A percentile compares a stretch with the other conserved stretches of the same genome.
phyloP scores from a whole-genome alignment of 2,113 vertebrate genomes.

The Myxocyprinus asiaticus region DNA sequence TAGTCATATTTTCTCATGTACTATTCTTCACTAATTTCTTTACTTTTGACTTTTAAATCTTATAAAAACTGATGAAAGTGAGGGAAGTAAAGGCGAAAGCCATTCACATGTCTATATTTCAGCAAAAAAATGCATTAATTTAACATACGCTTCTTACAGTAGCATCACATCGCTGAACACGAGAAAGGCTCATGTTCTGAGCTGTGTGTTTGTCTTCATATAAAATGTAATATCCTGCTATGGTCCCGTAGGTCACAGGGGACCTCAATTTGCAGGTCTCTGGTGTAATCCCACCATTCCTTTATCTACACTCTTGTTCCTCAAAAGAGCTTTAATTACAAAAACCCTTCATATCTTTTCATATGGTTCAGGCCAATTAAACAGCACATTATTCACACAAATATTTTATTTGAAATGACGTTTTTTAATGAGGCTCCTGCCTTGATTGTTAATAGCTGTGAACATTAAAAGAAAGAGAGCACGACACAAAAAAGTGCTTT shows the following conservation, averaged over 20 bases:
- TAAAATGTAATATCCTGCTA: constrained; percentile 34
- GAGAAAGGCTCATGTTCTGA: constrained; percentile 5
- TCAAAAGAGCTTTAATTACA: constrained; percentile 55
- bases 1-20: constrained; percentile 37
- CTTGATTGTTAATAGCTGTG: constrained; percentile 39
- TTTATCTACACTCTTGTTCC: constrained; percentile 20
- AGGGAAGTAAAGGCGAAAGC: not conserved
- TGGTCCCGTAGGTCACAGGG: not conserved
- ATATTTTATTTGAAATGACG: constrained; percentile 58
- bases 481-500: constrained; percentile 19
- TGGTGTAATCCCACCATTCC: constrained; percentile 45
- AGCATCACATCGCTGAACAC: not conserved
- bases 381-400: constrained; percentile 52
- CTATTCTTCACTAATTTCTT: constrained; percentile 28
- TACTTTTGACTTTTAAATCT: constrained; percentile 30
- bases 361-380: constrained; percentile 51
- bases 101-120: constrained; percentile 1
- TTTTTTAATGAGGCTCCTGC: constrained; percentile 47
- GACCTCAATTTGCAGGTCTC: constrained; percentile 37
- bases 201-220: constrained; percentile 39
- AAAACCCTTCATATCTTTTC: constrained; percentile 49
- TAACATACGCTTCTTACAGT: not conserved
- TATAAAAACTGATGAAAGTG: constrained; percentile 23
- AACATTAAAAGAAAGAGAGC: constrained; percentile 38
- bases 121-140: not conserved